Base-by-base conservation (phyloP, 2,888 invertebrate species). In the Spodoptera picta region DNA sequence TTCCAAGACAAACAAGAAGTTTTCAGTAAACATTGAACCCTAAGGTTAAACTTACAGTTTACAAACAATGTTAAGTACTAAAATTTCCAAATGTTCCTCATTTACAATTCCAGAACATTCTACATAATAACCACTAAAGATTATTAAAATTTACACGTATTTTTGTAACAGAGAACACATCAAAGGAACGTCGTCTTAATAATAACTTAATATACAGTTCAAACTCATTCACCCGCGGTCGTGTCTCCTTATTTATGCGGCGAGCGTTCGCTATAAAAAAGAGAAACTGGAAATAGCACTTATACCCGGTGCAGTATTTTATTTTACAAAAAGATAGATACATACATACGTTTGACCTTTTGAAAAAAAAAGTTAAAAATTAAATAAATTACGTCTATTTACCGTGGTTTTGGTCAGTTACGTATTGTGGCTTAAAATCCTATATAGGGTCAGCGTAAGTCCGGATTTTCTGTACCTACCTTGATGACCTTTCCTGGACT, bases 201-300 rank as follows among this genome's bases (percentile, higher is more conserved):
- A 11, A 14, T 3, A n/a, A 12, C 27, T 41, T 24, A 45, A 19
- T 31, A 19, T 52, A 55, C 23, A 24, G 45, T 52, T 55, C 12
- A 60, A 49, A 65, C 31, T 65, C 49, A 3, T 47, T 66, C 36
- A 60, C 12, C 23, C 10, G 5, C n/a, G 3, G 11, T 9, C 14
- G 54, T 12, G 41, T 54, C 41, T 49, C 10, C 50, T 72, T 57
- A 70, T 42, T 54, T 61, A 72, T 61, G 61, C 67, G 62, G 45
- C 14, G 23, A 58, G 46, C 58, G 62, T 53, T 24, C 23, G 14
- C 36, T 54, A 19, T 47, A 19, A 60, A 50, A 72, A 50, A 49
- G 5, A 9, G 7, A 11, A 42, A 60, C 56, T 57, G 48, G 59
- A 50, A 57, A 57, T 61, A 72, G 56, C 68, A 56, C 56, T 68